Evolutionary conservation across 2,113 vertebrate species (phyloP), one percentile per base, ranked within the genome.

Genomic region (Zosterops japonicus): DNA sequence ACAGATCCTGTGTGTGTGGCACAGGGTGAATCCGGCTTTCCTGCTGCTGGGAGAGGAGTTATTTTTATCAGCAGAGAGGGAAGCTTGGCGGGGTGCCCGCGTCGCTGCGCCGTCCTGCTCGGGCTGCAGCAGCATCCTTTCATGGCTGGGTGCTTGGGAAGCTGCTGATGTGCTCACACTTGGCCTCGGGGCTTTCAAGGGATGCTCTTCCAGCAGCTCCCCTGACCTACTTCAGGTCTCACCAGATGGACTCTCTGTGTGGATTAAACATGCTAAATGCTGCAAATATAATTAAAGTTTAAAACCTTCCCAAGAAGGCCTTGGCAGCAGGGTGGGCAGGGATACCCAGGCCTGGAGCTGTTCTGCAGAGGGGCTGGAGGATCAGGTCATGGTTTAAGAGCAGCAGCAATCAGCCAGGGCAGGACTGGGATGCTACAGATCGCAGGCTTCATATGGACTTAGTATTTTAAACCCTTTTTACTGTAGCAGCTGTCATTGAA

Each of bases 161-260:
- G 75, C 31, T 70, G 69, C 75, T 88, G 90, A 85, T 83, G 87
- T 42, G 75, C 85, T 96, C 75, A 52, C 0, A 5, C 53, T 39
- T 31, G 88, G 65, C 69, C 87, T 17, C 65, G 27, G 89, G 83
- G 83, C 87, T 92, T 94, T 29, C 80, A 81, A 74, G 72, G 72
- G 90, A 93, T 2, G 36, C 85, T 89, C 15, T n/a, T 72, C 85
- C 27, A 16, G 76, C n/a, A 15, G 91, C 79, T 96, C 86, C 80
- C 87, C 74, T 96, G 96, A 96, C 97, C 95, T 94, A 95, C 87
- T 96, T 97, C 87, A 80, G 74, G 61, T 78, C 91, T 83, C 83
- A 90, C 61, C 96, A 97, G 96, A 96, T 96, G 95, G 97, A 61
- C 67, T 89, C 77, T 89, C 76, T 47, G 2, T 65, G 67, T 80